Conservation (phyloP, 2,888 invertebrate genomes). For the Rhaphigaster nebulosa region DNA sequence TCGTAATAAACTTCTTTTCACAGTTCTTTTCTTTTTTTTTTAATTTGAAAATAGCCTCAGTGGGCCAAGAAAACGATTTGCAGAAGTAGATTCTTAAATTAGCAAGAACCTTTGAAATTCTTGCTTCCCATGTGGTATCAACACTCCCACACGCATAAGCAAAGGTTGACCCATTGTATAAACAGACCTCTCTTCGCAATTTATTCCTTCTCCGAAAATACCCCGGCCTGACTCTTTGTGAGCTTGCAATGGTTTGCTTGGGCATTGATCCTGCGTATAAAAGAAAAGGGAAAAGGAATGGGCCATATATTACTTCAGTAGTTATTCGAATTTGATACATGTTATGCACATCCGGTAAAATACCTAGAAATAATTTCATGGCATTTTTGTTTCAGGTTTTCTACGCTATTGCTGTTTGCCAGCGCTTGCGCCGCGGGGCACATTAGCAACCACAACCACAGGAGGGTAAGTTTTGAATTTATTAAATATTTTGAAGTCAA, state of each 20-base stretch:
- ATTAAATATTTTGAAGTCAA: neutral
- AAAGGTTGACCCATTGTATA: slow-evolving; percentile 41
- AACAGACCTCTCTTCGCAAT: slow-evolving; percentile 16
- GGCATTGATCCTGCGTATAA: neutral
- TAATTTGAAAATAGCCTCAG: neutral
- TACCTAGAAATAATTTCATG: neutral
- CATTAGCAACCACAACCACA: slow-evolving; percentile 15
- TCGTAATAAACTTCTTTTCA: too few relatives aligned
- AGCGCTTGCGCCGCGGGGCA: slow-evolving; percentile 33
- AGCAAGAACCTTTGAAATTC: slow-evolving; percentile 2
- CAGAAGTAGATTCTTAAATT: slow-evolving; percentile 30
- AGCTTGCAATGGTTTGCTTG: neutral
- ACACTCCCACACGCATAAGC: slow-evolving; percentile 4
- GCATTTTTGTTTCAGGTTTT: slow-evolving; percentile 31
- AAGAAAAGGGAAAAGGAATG: neutral
- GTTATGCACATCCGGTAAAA: neutral
- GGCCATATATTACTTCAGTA: neutral
- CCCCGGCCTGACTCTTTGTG: neutral
- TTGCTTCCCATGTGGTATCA: slow-evolving; percentile 1
- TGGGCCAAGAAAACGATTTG: slow-evolving; percentile 8
- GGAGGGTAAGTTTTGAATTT: slow-evolving; percentile 23
- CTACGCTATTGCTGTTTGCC: slow-evolving; percentile 11
- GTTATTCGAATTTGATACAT: neutral
- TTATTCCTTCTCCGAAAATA: slow-evolving; percentile 4
- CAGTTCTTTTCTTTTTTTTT: too few relatives aligned